Base-by-base conservation (phyloP, 2,113 vertebrate genomes). In the Isichthys henryi region DNA sequence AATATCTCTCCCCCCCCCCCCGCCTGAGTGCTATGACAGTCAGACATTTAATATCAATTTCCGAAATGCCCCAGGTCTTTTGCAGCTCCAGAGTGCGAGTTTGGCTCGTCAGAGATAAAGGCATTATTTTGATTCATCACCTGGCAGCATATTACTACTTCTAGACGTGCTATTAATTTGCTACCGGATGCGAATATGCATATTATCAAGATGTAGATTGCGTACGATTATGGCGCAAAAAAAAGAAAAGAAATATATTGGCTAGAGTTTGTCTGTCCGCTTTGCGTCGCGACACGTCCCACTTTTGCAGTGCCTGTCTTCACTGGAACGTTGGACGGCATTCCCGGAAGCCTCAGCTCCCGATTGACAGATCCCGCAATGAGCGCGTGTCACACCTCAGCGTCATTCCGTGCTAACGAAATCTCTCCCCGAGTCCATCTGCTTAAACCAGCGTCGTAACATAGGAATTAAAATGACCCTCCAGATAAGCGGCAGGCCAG, bases 11-110 rank as follows among this genome's bases (percentile, higher is more conserved):
- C 82, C 50, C 70, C 53, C 82, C 88, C 39, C 89, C 45, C 87
- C 8, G 46, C 52, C 87, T 35, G 80, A 58, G 87, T 52, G 66
- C 84, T 90, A 43, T 90, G 89, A 90, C 84, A 91, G 90, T 35
- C 83, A 89, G 90, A 89, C 88, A 89, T 91, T 91, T 92, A 90
- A 91, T 91, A 92, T 89, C 58, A 92, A 90, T 88, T 91, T 86
- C 80, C 83, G 46, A 86, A 52, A 83, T 66, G 90, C 86, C 91
- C 74, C 82, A 84, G 90, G 92, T 88, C 58, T 66, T 85, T 87
- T 88, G 88, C 77, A 58, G 82, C 62, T 91, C 90, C 90, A 86
- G 49, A 88, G 90, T 86, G 82, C 43, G 90, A 90, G 88, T 53
- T 77, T 10, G 45, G 48, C 66, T 70, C 52, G n/a, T 53, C 58